Base-by-base conservation (phyloP, 37 sponge, comb jelly and placozoan genomes). In the Dysidea cf. avara region DNA sequence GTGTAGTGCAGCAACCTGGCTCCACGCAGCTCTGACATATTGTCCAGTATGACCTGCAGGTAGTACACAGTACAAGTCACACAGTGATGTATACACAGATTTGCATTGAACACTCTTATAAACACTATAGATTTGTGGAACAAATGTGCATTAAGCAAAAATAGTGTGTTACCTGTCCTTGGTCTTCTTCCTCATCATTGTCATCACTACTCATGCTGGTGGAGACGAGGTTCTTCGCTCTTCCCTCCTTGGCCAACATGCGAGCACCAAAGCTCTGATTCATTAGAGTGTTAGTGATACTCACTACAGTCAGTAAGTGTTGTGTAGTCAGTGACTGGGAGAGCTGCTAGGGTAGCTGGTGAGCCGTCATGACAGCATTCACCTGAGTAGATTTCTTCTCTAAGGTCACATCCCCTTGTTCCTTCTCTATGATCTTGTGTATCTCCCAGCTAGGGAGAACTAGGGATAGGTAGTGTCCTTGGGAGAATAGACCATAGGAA, bases 241-340 rank as follows among this genome's bases (percentile, higher is more conserved):
- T 52, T 0, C 81, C 57, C 25, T 66, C 76, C 3, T 43, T 32
- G 20, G 90, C 70, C 46, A 85, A 85, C 25, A 60, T 55, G 56
- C 87, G 88, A 26, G 84, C 89, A 20, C 85, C 85, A 16, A 63
- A 65, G 61, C 70, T 84, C 64, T 84, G 82, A 82, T 78, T 87
- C 96, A 94, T 94, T 28, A 91, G 69, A 0, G 92, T 91, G 81
- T 94, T 91, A 54, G 92, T 75, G 57, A 94, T 72, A 61, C 92
- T 83, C 24, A 91, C 88, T 63, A 94, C 78, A 0, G 88, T 81
- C 29, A 94, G 79, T 22, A 94, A 82, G 57, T 90, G 92, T 67
- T 94, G 92, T 0, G 96, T 94, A 36, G 96, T 91, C 17, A 94
- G 83, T 20, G 80, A 67, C 37, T 67, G 81, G 11, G 92, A 87